Evolutionary conservation across 1,140 invertebrate genomes (phyloP).

Genomic region (Meloidogyne hapla): DNA sequence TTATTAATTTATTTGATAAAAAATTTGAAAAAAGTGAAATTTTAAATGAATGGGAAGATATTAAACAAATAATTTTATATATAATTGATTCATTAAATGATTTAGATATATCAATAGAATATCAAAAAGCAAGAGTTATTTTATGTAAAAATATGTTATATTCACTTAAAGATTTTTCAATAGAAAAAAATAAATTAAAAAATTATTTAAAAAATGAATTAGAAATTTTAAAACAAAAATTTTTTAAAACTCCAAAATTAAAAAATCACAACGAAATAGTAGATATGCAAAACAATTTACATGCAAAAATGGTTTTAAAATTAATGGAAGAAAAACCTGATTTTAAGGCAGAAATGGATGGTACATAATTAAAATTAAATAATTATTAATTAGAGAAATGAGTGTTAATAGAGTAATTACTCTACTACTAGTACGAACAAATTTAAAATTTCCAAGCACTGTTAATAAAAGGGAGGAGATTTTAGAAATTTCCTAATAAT

Average conservation of each 20-base stretch:
- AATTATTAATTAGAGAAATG: background rate
- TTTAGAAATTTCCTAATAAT: too few relatives aligned
- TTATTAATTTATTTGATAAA: background rate
- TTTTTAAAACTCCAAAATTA: background rate
- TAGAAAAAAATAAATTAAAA: background rate
- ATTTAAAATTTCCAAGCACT: too few relatives aligned
- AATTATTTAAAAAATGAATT: background rate
- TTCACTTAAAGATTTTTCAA: background rate
- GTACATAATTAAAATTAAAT: background rate
- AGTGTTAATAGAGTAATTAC: too few relatives aligned
- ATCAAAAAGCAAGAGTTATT: background rate
- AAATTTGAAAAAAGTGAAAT: background rate
- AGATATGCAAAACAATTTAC: conserved; percentile 5
- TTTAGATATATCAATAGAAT: background rate
- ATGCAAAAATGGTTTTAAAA: background rate
- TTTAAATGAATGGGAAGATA: conserved; percentile 3
- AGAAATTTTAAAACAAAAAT: background rate
- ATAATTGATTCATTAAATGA: background rate
- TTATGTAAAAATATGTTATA: background rate
- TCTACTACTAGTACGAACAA: too few relatives aligned
- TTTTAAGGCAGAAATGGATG: background rate
- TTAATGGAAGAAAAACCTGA: background rate
- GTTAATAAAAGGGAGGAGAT: too few relatives aligned
- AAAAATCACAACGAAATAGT: background rate
- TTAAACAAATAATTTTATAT: conserved; percentile 2